Evolutionary conservation across 2,888 invertebrate genomes (phyloP), one percentile per base, ranked within the genome.

Genomic region (Neuroscelio doddi): DNA sequence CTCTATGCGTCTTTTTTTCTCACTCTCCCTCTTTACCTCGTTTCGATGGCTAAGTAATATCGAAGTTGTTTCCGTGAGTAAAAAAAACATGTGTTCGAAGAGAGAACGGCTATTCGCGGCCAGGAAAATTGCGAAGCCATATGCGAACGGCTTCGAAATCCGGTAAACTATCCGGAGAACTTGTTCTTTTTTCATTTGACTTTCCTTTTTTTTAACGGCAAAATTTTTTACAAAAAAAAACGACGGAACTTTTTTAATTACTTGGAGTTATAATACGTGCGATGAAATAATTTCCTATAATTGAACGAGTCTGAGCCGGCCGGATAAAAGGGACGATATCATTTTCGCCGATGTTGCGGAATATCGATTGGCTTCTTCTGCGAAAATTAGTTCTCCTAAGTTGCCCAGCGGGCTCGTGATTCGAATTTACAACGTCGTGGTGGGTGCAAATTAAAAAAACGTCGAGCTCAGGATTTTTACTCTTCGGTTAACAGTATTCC

Each of bases 241-340:
- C 51, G 47, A 2, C 7, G 55, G 42, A 65, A 65, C 65, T 65
- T 65, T 65, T 65, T 65, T 65, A 65, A 65, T 65, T 65, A 65
- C 65, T 61, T 41, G 38, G 56, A 59, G 59, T 64, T 64, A 64
- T 64, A 64, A 59, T 64, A 64, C 64, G 55, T 55, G 59, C 59
- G 64, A 65, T 65, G 64, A 65, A 65, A 65, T 61, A 65, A 61
- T 65, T 61, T 61, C 56, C 65, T 61, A 61, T 65, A 65, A 65
- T 65, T 65, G 65, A 65, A 65, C 61, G 61, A 52, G 65, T 65
- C 59, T 50, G 51, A 50, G 53, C 52, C 10, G 38, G 24, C 49
- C 16, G 8, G 29, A 21, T 30, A 56, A 56, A 32, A 61, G 61
- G 42, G 49, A 65, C 44, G 65, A 65, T 65, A 65, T 65, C 61